Percentiles rank a stretch among this genome's conserved stretches.
Conservation (phyloP, 2,113 vertebrate species). For the Notothenia coriiceps region DNA sequence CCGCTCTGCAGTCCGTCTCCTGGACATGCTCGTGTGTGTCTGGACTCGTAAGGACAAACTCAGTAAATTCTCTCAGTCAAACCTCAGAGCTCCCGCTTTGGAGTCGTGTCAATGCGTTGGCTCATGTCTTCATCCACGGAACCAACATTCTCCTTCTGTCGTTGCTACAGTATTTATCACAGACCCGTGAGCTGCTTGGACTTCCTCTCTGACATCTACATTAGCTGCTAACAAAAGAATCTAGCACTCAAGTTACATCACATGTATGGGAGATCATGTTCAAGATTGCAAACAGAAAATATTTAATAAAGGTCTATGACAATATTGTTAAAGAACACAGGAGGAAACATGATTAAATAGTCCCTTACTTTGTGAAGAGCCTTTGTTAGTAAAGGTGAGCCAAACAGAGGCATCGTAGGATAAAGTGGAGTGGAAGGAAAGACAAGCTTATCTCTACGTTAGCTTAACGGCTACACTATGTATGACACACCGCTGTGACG, state of each 20-base stretch:
- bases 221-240: constrained; percentile 62
- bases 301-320: constrained; percentile 7
- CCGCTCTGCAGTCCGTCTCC: constrained; percentile 58
- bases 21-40: constrained; percentile 46
- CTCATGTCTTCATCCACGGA: constrained; percentile 49
- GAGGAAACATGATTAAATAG: constrained; percentile 24
- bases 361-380: constrained; percentile 15
- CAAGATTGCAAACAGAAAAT: constrained; percentile 45
- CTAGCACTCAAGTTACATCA: constrained; percentile 57
- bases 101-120: constrained; percentile 52
- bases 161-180: constrained; percentile 77
- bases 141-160: constrained; percentile 69
- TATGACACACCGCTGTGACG: constrained; percentile 40
- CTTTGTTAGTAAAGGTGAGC: constrained; percentile 35
- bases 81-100: constrained; percentile 32
- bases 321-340: constrained; percentile 31
- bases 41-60: constrained; percentile 51
- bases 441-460: constrained; percentile 34
- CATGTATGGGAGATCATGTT: constrained; percentile 69
- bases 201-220: constrained; percentile 63
- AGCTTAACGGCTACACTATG: constrained; percentile 39
- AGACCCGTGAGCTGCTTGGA: constrained; percentile 49
- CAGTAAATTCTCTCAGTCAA: constrained; percentile 18
- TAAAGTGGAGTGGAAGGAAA: constrained; percentile 32
- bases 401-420: constrained; percentile 5